A percentile compares a stretch with the other conserved stretches of the same genome.
These are phyloP conservation scores for Mystacides longicornis DNA, from an alignment of 2,888 invertebrate genomes.

Conservation along the genomic window DNA sequence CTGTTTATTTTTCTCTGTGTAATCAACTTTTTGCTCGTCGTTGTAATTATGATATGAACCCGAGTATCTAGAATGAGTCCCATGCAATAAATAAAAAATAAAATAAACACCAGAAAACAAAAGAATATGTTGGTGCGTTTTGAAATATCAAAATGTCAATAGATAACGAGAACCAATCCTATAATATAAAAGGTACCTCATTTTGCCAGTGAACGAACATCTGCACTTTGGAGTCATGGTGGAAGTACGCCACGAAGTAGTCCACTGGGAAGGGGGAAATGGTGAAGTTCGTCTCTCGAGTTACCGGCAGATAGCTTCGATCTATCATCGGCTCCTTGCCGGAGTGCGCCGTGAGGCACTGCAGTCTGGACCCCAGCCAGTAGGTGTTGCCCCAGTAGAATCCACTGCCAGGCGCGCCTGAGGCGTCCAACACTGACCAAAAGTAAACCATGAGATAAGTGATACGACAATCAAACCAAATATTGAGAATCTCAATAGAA, in stretches of 20 bases:
- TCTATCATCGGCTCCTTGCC: constrained; percentile 30
- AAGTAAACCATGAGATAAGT: no score
- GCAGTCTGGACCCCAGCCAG: constrained; percentile 49
- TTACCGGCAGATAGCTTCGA: constrained; percentile 34
- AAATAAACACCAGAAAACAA: neutral
- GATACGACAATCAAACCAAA: no score
- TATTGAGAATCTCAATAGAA: no score
- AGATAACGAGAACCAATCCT: neutral
- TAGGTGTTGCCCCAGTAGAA: constrained; percentile 54
- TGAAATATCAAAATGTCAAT: no score
- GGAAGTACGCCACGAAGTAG: constrained; percentile 36
- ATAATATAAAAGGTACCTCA: constrained; percentile 13
- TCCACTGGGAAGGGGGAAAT: constrained; percentile 37
- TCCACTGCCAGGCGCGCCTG: constrained; percentile 47
- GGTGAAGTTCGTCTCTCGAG: constrained; percentile 31
- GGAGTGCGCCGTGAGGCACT: constrained; percentile 41
- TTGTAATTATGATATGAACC: no score
- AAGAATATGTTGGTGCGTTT: no score
- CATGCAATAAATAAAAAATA: no score
- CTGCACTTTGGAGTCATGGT: constrained; percentile 40
- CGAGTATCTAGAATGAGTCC: no score
- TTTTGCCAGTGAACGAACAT: constrained; percentile 15
- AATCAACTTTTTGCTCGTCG: no score
- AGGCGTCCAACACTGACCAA: constrained; percentile 52
- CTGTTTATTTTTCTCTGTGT: no score